Base-by-base conservation (phyloP, 2,797 vertebrate species). In the Sorex maritimensis region DNA sequence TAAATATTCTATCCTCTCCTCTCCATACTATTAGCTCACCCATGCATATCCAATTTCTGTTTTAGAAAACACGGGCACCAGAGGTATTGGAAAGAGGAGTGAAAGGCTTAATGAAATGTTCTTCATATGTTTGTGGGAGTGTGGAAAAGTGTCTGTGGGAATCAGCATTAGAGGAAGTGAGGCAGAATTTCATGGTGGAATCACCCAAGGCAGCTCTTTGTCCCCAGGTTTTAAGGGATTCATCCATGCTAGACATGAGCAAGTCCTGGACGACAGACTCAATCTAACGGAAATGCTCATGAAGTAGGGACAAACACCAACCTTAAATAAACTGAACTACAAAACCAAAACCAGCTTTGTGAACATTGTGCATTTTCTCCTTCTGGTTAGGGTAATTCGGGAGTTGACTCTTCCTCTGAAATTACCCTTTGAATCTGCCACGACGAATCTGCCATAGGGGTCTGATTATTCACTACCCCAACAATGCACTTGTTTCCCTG, bases 1-100 rank as follows among this genome's bases (percentile, higher is more conserved):
- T 81, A 86, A 93, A 67, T 88, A 82, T 61, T 88, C 72, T 69
- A 44, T 69, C 9, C 26, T 30, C 41, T 41, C 28, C 88, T 88
- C 78, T 75, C 30, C 4, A 49, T 30, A 28, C 15, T 58, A 46
- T 44, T 52, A 1, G 68, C 24, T 58, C 12, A 61, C 28, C 44
- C 44, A 52, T 24, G 55, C 5, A 12, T 69, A 30, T 91, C 63
- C 63, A 84, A 28, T 73, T 73, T 91, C 68, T 71, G n/a, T 55
- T 88, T 83, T 83, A 73, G 46, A 49, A 82, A 92, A 80, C 6
- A 26, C 23, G 17, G 30, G 67, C 87, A 38, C 72, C 67, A n/a
- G 75, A 28, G 68, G n/a, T 63, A 71, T 30, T 28, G 26, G n/a
- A 88, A 72, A 79, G 23, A 86, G 63, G 23, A 86, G 63, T 52